These are phyloP conservation scores for Lathronympha strigana DNA, from an alignment of 2,888 invertebrate species.

Conservation along the genomic window DNA sequence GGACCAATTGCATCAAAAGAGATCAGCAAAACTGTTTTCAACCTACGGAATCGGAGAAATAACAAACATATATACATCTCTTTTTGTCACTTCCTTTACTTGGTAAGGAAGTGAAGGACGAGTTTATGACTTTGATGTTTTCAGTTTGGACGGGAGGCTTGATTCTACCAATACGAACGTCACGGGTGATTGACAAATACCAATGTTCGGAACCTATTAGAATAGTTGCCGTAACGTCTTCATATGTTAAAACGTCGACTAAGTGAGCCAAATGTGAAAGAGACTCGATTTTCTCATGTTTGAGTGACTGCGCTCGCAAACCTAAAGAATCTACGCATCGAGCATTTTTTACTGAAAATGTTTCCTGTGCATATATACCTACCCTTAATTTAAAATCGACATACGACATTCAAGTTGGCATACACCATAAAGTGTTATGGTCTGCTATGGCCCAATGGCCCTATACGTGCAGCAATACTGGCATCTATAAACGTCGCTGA, in stretches of 20 bases:
- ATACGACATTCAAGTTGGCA: slow-evolving; percentile 1
- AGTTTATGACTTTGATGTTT: no score
- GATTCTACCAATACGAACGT: no score
- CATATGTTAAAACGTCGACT: neutral
- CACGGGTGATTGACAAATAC: neutral
- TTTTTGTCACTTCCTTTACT: no score
- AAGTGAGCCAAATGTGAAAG: neutral
- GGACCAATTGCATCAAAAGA: no score
- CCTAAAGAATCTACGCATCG: neutral
- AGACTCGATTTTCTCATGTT: neutral
- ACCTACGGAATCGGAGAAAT: no score
- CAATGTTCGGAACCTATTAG: slow-evolving; percentile 8
- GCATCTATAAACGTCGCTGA: neutral
- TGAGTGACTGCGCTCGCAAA: slow-evolving; percentile 6
- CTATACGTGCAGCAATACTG: neutral
- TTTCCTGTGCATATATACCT: slow-evolving; percentile 3
- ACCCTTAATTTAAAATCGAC: slow-evolving; percentile 1
- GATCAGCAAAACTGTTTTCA: no score
- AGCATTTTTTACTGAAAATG: slow-evolving; percentile 12
- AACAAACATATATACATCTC: no score
- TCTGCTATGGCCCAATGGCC: slow-evolving; percentile 1
- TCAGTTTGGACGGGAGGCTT: no score
- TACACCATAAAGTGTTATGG: slow-evolving; percentile 1
- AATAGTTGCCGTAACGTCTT: slow-evolving; percentile 3
- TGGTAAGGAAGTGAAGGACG: no score